Base-by-base conservation (phyloP, 2,888 invertebrate species). In the Azorinus chamasolen region DNA sequence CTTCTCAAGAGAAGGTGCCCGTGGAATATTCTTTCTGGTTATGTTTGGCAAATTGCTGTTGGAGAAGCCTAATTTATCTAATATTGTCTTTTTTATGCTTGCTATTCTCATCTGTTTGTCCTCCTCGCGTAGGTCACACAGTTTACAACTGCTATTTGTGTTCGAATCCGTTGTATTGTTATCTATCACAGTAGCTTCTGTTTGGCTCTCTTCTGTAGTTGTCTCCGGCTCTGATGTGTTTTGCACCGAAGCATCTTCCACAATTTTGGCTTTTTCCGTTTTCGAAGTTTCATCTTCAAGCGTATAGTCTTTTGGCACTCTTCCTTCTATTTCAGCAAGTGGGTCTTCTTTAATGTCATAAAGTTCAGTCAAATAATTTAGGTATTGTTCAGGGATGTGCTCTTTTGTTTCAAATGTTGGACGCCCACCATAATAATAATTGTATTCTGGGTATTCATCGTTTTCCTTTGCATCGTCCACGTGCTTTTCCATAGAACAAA, bases 1-100 rank as follows among this genome's bases (percentile, higher is more conserved):
- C 50, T 73, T 79, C 8, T 83, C 73, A 65, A 87, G 69, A 4
- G 85, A 83, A 14, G 89, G 89, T 4, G 85, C 71, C 59, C 83
- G 83, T 20, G 89, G 89, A 37, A 88, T 76, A 16, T 65, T 72
- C 62, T 80, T 74, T 12, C 83, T 83, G 0, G 89, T 87, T 70
- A 86, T 79, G 64, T 89, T 88, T 3, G 89, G 89, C 63, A 85
- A 71, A 39, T 74, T 58, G n/a, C 55, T 48, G 51, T 43, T 71
- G 12, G 66, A 78, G 53, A 87, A 82, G 66, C 84, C 84, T n/a
- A 87, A 59, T 68, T 79, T 83, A 32, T 73, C 79, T 43, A 87
- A 77, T 62, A 87, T 87, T 27, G 78, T 71, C 18, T 71, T 66
- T 68, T 85, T 83, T 41, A 87, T 80, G 18, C 68, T 39, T 43